Evolutionary conservation across 2,888 invertebrate genomes (phyloP), one percentile per base, ranked within the genome.

Genomic region (Strigamia maritima): DNA sequence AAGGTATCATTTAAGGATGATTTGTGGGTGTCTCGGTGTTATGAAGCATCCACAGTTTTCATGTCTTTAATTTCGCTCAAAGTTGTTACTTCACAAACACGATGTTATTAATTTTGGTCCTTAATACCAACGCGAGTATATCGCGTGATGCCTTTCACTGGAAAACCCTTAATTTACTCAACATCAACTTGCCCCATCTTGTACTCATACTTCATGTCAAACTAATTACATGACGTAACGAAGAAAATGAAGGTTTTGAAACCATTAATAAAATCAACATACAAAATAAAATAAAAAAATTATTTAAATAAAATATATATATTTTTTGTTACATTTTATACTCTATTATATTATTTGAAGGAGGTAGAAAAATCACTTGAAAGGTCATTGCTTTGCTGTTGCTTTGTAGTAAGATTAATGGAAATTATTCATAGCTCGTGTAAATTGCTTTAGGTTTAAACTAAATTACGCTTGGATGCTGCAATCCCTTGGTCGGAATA

Each of bases 391-490:
- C 60, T 60, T 60, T 12, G 40, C 14, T 16, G n/a, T 12, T 60
- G 60, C 22, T 60, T 60, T 44, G 22, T 60, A 60, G 24, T 24
- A 19, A 60, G 60, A 60, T 60, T 19, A 19, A 60, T 60, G 60
- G 60, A 60, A 60, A 60, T 60, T 60, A 22, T 60, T 60, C 60
- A 60, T 60, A 22, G 60, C 60, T 19, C 22, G 22, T 60, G 60
- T 19, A 60, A 60, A 60, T 60, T 60, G 10, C 16, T 60, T 60
- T 60, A 60, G 60, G 60, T 60, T 44, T 60, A 60, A 60, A 60
- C 19, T 60, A 19, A 60, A 60, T 60, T 60, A 60, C 60, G 8
- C 31, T 2, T 31, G 31, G 31, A 31, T 31, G 31, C 6, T 31
- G 22, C 40, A 60, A 60, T 10, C 24, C 10, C 60, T 60, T 60